A percentile compares a stretch with the other conserved stretches of the same genome.
These are phyloP conservation scores for Papilio polyxenes DNA, from an alignment of 1,140 invertebrate genomes.

Conservation along the genomic window DNA sequence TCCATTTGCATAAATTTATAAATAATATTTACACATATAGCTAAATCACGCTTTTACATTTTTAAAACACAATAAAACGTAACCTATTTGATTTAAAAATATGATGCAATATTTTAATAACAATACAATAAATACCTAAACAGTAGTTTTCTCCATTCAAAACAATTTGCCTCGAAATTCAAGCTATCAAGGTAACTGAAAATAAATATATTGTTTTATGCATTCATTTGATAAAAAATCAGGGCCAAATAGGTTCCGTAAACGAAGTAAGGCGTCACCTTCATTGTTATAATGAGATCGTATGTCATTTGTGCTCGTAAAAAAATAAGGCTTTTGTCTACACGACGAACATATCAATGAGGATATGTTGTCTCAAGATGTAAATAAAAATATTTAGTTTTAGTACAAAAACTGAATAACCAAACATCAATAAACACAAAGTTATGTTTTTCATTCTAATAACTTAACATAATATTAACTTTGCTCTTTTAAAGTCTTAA, in stretches of 20 bases:
- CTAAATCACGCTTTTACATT: no score
- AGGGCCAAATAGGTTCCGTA: constrained; percentile 34
- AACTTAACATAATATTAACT: background rate
- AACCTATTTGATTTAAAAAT: background rate
- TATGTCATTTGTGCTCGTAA: constrained; percentile 31
- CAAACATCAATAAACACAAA: background rate
- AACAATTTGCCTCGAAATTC: constrained; percentile 2
- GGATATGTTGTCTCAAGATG: background rate
- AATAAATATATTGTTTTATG: constrained; percentile 30
- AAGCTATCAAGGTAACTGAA: constrained; percentile 28
- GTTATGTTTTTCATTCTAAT: no score
- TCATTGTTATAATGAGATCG: constrained; percentile 34
- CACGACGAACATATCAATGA: background rate
- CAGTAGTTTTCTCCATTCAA: background rate
- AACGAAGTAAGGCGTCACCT: constrained; percentile 33
- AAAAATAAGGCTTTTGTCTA: constrained; percentile 15
- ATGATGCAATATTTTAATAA: background rate
- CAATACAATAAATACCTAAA: background rate
- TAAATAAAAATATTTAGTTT: background rate
- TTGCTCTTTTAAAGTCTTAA: background rate
- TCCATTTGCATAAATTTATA: background rate
- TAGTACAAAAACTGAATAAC: background rate
- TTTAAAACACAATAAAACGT: no score
- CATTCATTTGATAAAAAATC: constrained; percentile 31
- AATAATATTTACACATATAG: no score